Evolutionary conservation across 2,113 vertebrate species (phyloP).

Genomic region (Entosphenus tridentatus): DNA sequence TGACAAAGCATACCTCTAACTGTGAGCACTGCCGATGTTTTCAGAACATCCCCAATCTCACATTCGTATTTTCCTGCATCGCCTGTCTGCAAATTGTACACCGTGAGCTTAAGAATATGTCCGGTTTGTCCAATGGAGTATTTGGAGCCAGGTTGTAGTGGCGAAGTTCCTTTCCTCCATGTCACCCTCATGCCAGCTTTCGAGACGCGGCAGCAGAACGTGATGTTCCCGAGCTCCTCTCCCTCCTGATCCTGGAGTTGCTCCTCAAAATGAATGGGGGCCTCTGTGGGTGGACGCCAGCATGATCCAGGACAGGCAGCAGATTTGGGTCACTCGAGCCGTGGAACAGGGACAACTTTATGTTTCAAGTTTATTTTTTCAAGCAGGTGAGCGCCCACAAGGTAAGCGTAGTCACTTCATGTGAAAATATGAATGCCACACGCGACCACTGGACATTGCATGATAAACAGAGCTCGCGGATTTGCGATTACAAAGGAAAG

Average conservation of each 20-base stretch:
- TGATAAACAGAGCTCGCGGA: no score
- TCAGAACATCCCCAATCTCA: conserved; percentile 20
- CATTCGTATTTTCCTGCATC: conserved; percentile 40
- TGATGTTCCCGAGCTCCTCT: neutral
- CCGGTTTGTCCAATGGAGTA: conserved; percentile 20
- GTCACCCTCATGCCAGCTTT: conserved; percentile 17
- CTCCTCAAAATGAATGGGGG: neutral
- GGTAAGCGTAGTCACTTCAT: no score
- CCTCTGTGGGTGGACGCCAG: neutral
- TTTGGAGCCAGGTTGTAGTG: conserved; percentile 16
- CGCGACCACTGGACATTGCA: no score
- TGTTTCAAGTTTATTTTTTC: no score
- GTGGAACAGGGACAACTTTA: no score
- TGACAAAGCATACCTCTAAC: no score
- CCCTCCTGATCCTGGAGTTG: neutral
- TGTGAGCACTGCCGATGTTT: no score
- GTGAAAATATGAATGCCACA: no score
- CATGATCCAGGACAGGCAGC: no score
- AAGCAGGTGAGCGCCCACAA: no score
- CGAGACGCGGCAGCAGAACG: conserved; percentile 17
- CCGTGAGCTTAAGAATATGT: conserved; percentile 15
- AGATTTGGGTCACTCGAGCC: no score
- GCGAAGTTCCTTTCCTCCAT: conserved; percentile 14
- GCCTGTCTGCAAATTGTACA: conserved; percentile 20
- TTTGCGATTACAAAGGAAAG: no score